These are phyloP conservation scores for Watsonalla cultraria DNA, from an alignment of 2,888 invertebrate species.

Conservation along the genomic window DNA sequence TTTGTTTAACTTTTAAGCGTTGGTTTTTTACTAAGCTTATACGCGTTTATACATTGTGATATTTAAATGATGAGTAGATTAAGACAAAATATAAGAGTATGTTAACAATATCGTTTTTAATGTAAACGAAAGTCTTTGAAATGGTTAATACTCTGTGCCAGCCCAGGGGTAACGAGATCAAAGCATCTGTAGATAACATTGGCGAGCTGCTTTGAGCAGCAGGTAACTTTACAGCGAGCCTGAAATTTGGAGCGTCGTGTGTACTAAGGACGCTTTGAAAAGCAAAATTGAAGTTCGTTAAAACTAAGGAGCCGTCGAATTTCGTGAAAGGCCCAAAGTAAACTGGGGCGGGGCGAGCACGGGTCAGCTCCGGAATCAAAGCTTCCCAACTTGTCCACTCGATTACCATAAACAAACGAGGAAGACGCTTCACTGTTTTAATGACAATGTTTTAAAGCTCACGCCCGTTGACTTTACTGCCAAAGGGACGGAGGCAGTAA, in stretches of 20 bases:
- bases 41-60: no score
- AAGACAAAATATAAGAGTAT: no score
- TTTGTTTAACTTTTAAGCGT: constrained; percentile 15
- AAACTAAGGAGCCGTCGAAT: constrained; percentile 51
- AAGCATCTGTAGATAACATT: constrained; percentile 31
- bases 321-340: constrained; percentile 61
- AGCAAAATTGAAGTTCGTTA: constrained; percentile 46
- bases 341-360: constrained; percentile 51
- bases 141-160: constrained; percentile 22
- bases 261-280: constrained; percentile 38
- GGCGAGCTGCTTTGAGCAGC: constrained; percentile 32
- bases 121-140: constrained; percentile 10
- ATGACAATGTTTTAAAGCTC: constrained; percentile 64
- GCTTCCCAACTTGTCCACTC: constrained; percentile 68
- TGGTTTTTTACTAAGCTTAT: not conserved
- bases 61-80: no score
- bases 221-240: constrained; percentile 29
- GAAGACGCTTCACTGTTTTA: constrained; percentile 65
- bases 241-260: constrained; percentile 30
- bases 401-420: constrained; percentile 75
- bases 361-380: constrained; percentile 61
- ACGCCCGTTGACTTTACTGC: constrained; percentile 24
- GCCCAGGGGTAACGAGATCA: constrained; percentile 36
- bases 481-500: constrained; percentile 34
- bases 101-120: not conserved